These are phyloP conservation scores for Leptinotarsa rubiginosa DNA, from an alignment of 2,888 invertebrate genomes.

Conservation along the genomic window DNA sequence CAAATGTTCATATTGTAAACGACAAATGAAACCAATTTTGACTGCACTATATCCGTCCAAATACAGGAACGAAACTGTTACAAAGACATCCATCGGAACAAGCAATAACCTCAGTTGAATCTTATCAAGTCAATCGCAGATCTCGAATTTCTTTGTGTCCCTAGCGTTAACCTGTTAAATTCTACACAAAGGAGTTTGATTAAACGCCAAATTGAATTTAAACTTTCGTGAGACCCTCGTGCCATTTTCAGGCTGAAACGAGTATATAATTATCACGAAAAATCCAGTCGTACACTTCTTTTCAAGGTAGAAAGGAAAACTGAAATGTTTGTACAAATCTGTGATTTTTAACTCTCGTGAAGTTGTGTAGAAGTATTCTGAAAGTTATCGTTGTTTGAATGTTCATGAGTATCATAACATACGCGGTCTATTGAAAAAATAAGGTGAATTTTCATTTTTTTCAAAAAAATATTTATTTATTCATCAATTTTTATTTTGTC, in stretches of 20 bases:
- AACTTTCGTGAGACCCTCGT: slow-evolving; percentile 11
- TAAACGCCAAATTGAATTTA: slow-evolving; percentile 16
- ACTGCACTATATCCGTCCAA: background rate
- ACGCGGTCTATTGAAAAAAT: too few relatives aligned
- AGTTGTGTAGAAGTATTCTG: too few relatives aligned
- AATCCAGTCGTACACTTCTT: background rate
- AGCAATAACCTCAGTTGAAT: slow-evolving; percentile 19
- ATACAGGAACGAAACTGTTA: background rate
- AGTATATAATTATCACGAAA: slow-evolving; percentile 8
- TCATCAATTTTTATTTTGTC: too few relatives aligned
- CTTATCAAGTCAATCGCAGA: slow-evolving; percentile 11
- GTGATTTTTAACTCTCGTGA: too few relatives aligned
- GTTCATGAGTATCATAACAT: too few relatives aligned
- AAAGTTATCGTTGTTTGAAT: too few relatives aligned
- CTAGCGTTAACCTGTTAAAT: slow-evolving; percentile 16
- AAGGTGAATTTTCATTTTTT: too few relatives aligned
- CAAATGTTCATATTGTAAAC: too few relatives aligned
- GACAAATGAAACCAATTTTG: too few relatives aligned
- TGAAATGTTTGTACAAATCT: too few relatives aligned
- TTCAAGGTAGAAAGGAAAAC: background rate
- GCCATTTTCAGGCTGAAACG: background rate
- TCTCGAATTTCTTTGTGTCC: slow-evolving; percentile 1
- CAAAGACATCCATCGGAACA: background rate
- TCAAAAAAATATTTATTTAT: too few relatives aligned
- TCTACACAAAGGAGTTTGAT: slow-evolving; percentile 19